Percentiles rank a stretch among this genome's conserved stretches.
phyloP scores from a whole-genome alignment of 2,888 invertebrate genomes.

The Sesia bembeciformis region DNA sequence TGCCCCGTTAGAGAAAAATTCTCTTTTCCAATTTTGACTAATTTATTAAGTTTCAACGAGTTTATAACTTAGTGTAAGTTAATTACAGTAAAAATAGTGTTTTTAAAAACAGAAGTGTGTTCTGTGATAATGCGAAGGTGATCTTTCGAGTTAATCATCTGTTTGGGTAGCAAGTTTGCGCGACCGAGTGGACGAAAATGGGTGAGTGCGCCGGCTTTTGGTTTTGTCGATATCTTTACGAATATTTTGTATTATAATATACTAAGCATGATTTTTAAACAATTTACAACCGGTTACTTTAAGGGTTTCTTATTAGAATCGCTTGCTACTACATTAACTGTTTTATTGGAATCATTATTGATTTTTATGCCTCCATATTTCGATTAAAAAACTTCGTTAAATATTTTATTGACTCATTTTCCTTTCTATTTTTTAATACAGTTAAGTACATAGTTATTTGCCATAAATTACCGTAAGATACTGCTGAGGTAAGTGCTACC shows the following conservation, averaged over 20 bases:
- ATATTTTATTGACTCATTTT: too few species aligned
- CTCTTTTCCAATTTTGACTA: slow-evolving; percentile 8
- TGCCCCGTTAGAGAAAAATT: slow-evolving; percentile 19
- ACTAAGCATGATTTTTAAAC: neutral
- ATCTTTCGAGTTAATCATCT: slow-evolving; percentile 22
- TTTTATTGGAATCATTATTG: slow-evolving; percentile 52
- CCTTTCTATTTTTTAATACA: too few species aligned
- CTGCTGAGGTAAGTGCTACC: too few species aligned
- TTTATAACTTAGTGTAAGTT: too few species aligned
- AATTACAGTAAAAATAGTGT: slow-evolving; percentile 17
- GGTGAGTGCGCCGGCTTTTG: slow-evolving; percentile 56
- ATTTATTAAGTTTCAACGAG: neutral
- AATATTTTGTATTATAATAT: neutral
- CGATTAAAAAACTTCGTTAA: slow-evolving; percentile 13
- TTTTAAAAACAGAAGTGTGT: slow-evolving; percentile 16
- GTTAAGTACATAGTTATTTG: too few species aligned
- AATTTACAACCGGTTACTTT: neutral
- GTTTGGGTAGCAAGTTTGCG: slow-evolving; percentile 20
- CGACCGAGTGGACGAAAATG: slow-evolving; percentile 39
- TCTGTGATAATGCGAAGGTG: slow-evolving; percentile 42
- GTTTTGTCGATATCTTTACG: neutral
- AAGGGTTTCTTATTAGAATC: slow-evolving; percentile 21
- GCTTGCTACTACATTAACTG: slow-evolving; percentile 10
- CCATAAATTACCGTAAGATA: too few species aligned
- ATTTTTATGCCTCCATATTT: slow-evolving; percentile 49